A percentile compares a stretch with the other conserved stretches of the same genome.
These are phyloP conservation scores for Dendropsophus ebraccatus DNA, from an alignment of 2,113 vertebrate species.

Conservation along the genomic window DNA sequence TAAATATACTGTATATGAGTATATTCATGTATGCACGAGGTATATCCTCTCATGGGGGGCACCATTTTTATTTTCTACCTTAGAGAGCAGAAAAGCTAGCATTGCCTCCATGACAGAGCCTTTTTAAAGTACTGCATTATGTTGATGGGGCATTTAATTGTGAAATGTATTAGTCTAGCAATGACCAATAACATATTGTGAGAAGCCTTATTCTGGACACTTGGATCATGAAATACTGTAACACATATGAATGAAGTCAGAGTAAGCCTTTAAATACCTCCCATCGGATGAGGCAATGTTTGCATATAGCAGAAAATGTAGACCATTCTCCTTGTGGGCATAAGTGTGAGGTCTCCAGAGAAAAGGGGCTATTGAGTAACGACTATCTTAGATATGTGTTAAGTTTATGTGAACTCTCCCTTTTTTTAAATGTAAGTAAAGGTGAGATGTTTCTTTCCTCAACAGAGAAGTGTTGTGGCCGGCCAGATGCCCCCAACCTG, in stretches of 20 bases:
- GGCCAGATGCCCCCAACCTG: background rate
- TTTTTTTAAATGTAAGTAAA: background rate
- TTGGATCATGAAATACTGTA: background rate
- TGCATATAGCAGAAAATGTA: background rate
- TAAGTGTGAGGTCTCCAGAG: background rate
- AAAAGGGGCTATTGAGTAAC: background rate
- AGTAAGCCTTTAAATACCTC: background rate
- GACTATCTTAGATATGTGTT: background rate
- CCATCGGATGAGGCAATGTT: constrained; percentile 1
- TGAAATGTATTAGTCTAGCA: background rate
- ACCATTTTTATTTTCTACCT: too few relatives aligned
- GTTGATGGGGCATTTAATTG: background rate
- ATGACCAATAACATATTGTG: background rate
- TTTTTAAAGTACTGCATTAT: background rate
- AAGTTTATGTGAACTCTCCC: background rate
- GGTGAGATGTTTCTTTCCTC: background rate
- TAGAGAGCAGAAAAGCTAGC: too few relatives aligned
- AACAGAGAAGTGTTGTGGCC: background rate
- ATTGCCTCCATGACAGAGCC: background rate
- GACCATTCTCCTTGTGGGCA: background rate
- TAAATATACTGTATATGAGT: too few relatives aligned
- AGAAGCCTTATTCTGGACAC: background rate
- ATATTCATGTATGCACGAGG: too few relatives aligned
- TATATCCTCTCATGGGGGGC: too few relatives aligned
- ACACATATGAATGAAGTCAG: background rate